Conservation (phyloP, 2,113 vertebrate genomes). For the Phrynosoma blainvillii region DNA sequence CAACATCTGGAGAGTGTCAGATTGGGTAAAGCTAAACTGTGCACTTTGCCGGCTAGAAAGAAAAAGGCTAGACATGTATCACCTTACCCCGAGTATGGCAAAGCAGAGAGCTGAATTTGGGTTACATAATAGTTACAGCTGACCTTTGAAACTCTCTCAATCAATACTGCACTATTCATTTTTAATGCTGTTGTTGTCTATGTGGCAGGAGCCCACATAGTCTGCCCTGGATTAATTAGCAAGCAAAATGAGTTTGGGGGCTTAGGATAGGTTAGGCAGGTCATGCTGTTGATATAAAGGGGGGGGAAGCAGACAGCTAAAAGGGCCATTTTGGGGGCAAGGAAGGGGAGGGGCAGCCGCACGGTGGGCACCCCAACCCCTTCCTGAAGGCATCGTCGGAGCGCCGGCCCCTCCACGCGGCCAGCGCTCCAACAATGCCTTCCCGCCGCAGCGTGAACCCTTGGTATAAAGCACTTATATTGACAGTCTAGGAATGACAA, state of each 20-base stretch:
- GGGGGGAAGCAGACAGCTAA: too few relatives aligned
- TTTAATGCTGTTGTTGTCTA: neutral
- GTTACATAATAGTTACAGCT: neutral
- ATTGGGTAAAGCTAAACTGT: neutral
- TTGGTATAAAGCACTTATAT: neutral
- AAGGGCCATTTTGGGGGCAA: too few relatives aligned
- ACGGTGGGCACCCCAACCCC: too few relatives aligned
- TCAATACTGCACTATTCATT: neutral
- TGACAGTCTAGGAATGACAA: constrained; percentile 4
- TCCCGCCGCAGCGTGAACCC: neutral
- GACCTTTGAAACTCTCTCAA: neutral
- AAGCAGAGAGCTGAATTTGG: neutral
- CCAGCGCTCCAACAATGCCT: too few relatives aligned
- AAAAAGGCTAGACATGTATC: neutral
- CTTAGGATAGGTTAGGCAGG: neutral
- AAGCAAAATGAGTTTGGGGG: neutral
- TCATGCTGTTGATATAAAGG: neutral
- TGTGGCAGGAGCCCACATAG: neutral
- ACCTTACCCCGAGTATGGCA: neutral
- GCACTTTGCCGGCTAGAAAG: neutral
- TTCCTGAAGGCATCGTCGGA: too few relatives aligned
- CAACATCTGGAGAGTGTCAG: neutral
- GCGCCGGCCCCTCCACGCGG: too few relatives aligned
- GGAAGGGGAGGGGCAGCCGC: too few relatives aligned
- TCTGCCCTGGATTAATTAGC: neutral